Evolutionary conservation across 1,140 invertebrate species (phyloP), one percentile per base, ranked within the genome.

Genomic region (Brachystomella parvula): DNA sequence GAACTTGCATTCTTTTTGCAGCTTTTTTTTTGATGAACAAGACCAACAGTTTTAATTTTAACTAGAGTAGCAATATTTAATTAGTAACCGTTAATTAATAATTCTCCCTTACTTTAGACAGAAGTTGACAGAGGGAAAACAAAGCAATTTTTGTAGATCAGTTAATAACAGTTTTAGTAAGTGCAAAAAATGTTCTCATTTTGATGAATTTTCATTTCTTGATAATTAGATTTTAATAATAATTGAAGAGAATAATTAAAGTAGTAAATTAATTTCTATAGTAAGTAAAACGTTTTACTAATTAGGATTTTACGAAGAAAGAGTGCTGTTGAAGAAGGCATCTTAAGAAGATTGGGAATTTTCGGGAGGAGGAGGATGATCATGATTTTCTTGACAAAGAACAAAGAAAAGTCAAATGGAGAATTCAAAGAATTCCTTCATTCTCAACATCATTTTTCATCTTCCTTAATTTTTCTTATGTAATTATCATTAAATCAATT

Each of bases 311-410:
- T 39, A 39, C 6, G 19, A 39, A 53, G 49, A 53, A 53, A 24
- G 24, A 53, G 49, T 53, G 49, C 49, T 53, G 9, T 53, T 53
- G 49, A 53, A 53, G 49, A 53, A 53, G 49, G 49, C 49, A 53
- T 53, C 49, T 53, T 53, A 53, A 53, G 49, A 53, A 53, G 49
- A 53, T 24, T 53, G 49, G 49, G 24, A 53, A 53, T 53, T 53
- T n/a, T n/a, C n/a, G n/a, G n/a, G n/a, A n/a, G n/a, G 49, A 24
- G n/a, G 39, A n/a, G 9, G 9, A 44, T 12, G 39, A 12, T 44
- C 9, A 44, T 44, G 39, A 44, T 44, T 9, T 12, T 9, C 9
- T 9, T 9, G 39, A 12, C 39, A 44, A n/a, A 44, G 39, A n/a
- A 12, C 39, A 44, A 44, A n/a, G 39, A 44, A 44, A n/a, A n/a